Base-by-base conservation (phyloP, 1,140 invertebrate genomes). In the Eulimnadia texana region DNA sequence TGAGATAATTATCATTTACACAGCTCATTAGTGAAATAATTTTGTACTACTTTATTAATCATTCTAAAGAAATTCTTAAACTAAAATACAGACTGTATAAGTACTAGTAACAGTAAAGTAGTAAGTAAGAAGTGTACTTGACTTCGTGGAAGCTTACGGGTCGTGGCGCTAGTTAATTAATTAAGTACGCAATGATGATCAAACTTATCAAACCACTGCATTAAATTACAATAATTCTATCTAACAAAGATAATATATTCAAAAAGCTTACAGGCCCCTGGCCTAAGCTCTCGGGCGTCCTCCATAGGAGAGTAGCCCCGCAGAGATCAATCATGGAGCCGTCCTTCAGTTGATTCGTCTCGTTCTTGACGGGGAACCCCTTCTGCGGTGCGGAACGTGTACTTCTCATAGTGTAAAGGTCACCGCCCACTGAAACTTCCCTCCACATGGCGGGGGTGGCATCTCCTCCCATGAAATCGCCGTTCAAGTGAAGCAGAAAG, bases 321-420 rank as follows among this genome's bases (percentile, higher is more conserved):
- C 96, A 99, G 58, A 99, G 79, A 78, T 99, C 96, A 70, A 99
- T 98, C 69, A 99, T 79, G 27, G 95, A 97, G 28, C 96, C 96
- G 75, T 99, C 97, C 74, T 90, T 82, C 33, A 98, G 75, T 57
- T 93, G 80, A 75, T 97, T 97, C 54, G 82, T 86, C 74, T 94
- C 91, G 33, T 86, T 84, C 52, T 67, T 54, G 52, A 80, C 75
- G 69, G 77, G 72, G 63, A 72, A 72, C 50, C 88, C 89, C 78
- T 93, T 93, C 67, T 90, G 86, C 66, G 92, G 89, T 56, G 93
- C 90, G 27, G 93, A 96, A 65, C 95, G 80, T 58, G 90, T 93
- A 71, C 96, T 92, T 65, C 94, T 79, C 52, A 98, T 76, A 29
- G 88, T 87, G 76, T 97, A 98, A 52, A 99, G 85, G 58, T 91